phyloP scores from a whole-genome alignment of 2,888 invertebrate species.

The Embidobia sp. region DNA sequence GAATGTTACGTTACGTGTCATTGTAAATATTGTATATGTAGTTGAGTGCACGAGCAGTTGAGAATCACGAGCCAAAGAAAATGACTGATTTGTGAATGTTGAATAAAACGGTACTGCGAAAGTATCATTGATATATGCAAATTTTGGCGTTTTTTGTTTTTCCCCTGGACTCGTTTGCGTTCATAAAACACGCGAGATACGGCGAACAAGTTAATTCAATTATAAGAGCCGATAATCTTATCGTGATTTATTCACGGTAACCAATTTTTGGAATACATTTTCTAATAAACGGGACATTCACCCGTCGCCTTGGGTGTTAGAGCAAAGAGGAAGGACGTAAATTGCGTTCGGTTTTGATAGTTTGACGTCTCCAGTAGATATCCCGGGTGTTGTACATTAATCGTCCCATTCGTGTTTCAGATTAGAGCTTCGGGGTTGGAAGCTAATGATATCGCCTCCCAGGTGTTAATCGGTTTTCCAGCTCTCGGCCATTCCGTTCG shows the following conservation, averaged over 20 bases:
- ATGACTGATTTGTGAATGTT: conserved; percentile 59
- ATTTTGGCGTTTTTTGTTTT: conserved; percentile 5
- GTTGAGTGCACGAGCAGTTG: conserved; percentile 17
- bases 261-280: conserved; percentile 48
- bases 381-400: conserved; percentile 47
- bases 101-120: conserved; percentile 43
- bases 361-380: conserved; percentile 53
- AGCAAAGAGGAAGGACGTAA: conserved; percentile 27
- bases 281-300: conserved; percentile 52
- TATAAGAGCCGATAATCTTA: conserved; percentile 49
- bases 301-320: conserved; percentile 17
- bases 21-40: conserved; percentile 54
- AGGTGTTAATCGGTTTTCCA: conserved; percentile 71
- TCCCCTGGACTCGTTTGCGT: conserved; percentile 1
- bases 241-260: conserved; percentile 44
- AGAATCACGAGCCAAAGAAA: conserved; percentile 55
- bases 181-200: conserved; percentile 47
- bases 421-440: conserved; percentile 34
- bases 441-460: conserved; percentile 54
- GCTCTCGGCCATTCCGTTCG: conserved; percentile 21
- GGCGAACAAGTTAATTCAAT: conserved; percentile 60
- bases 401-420: conserved; percentile 52
- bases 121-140: conserved; percentile 30
- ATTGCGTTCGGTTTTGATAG: conserved; percentile 54
- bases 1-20: conserved; percentile 25